Base-by-base conservation (phyloP, 2,113 vertebrate species). In the Sterna hirundo region DNA sequence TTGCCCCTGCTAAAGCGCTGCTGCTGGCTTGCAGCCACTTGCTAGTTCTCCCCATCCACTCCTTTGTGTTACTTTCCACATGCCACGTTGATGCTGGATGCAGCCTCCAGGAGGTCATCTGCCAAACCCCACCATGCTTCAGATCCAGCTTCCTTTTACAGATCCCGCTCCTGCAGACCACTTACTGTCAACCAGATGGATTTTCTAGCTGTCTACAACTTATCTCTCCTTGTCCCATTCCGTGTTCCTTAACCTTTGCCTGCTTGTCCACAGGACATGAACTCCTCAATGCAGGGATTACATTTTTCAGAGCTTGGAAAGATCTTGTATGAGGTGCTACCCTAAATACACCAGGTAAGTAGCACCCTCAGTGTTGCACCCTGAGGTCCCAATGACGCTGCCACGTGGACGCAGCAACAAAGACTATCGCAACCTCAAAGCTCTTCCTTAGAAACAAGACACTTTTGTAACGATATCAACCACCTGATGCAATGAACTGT, bases 1-100 rank as follows among this genome's bases (percentile, higher is more conserved):
- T 20, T 5, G 36, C 38, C 51, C 7, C 58, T 5, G 26, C 49
- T 19, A 7, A 14, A 38, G 32, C 2, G 2, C 57, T 12, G 40
- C 51, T 46, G 18, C 38, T 18, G n/a, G 66, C 40, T 51, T 61
- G 61, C 25, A 51, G 54, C 44, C 61, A 6, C 3, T 15, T 18
- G 30, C 18, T 36, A 8, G 9, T 4, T 64, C 21, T 38, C 36
- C 25, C 44, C 58, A 22, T 4, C 19, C 40, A 3, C 36, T 54
- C 34, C 62, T 29, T 17, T 16, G 20, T 0, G 0, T 38, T 8
- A 21, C 52, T 22, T 36, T 10, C 30, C 30, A 32, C 5, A 2
- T 2, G 6, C 30, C 17, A 2, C 1, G 1, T 0, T 0, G 0
- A 36, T 6, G 51, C 51, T 34, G 44, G 54, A 22, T 6, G 52